Conservation (phyloP, 2,797 vertebrate species). For the Selene dorsalis region DNA sequence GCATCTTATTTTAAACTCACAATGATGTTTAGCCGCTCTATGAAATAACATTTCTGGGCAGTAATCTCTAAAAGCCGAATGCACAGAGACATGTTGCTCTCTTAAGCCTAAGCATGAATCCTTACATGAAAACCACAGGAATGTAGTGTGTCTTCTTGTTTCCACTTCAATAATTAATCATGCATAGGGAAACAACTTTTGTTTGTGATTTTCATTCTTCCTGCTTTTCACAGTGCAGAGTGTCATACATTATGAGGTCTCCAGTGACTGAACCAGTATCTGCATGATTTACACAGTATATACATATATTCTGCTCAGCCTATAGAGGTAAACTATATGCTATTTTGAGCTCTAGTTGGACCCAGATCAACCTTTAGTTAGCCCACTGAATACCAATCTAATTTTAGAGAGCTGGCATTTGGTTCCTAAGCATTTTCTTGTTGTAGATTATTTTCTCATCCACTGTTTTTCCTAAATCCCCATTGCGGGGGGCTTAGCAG, state of each 20-base stretch:
- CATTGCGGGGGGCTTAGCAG: not conserved
- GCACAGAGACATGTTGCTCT: not conserved
- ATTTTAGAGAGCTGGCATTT: not conserved
- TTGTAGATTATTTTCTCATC: not conserved
- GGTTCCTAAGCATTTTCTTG: not conserved
- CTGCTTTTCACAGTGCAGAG: constrained; percentile 23
- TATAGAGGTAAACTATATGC: constrained; percentile 5
- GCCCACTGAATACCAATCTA: not conserved
- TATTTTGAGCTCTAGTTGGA: constrained; percentile 32
- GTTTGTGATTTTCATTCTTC: constrained; percentile 23
- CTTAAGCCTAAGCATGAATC: constrained; percentile 1
- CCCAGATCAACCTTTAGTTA: not conserved
- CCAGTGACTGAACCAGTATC: constrained; percentile 6
- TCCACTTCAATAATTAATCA: constrained; percentile 17
- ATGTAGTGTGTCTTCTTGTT: not conserved
- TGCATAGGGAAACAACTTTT: constrained; percentile 17
- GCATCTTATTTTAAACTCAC: constrained; percentile 16
- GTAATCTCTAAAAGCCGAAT: constrained; percentile 3
- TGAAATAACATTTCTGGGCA: not conserved
- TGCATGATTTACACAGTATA: not conserved
- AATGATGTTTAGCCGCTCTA: constrained; percentile 10
- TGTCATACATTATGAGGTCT: constrained; percentile 17
- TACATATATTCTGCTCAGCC: not conserved
- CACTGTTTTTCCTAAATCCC: not conserved
- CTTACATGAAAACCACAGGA: constrained; percentile 8